Percentiles rank a stretch among this genome's conserved stretches.
phyloP scores from a whole-genome alignment of 2,113 vertebrate species.

The Recurvirostra avosetta region DNA sequence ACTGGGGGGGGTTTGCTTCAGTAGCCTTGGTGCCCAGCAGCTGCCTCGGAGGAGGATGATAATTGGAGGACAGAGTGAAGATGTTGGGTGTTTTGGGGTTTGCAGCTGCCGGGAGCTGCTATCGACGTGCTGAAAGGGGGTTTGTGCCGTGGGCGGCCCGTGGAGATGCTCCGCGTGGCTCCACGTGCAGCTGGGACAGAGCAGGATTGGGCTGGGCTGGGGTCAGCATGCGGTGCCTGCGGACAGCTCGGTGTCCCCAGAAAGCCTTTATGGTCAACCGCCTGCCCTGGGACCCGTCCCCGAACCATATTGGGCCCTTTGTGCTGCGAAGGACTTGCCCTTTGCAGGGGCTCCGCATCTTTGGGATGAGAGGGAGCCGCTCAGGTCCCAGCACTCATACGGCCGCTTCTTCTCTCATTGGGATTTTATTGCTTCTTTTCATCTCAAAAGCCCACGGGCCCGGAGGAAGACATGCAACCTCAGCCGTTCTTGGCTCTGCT shows the following conservation, averaged over 20 bases:
- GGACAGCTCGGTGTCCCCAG: background rate
- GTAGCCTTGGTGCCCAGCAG: background rate
- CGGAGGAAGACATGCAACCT: rapidly evolving
- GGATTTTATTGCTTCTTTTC: background rate
- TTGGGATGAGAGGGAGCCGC: background rate
- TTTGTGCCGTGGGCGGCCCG: background rate
- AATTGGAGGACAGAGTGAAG: background rate
- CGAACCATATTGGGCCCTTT: background rate
- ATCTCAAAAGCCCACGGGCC: background rate
- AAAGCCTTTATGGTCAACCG: background rate
- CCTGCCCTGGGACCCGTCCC: rapidly evolving
- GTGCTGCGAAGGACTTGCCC: rapidly evolving
- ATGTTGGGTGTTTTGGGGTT: background rate
- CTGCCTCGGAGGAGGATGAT: background rate
- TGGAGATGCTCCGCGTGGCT: background rate
- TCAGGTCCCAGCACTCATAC: rapidly evolving
- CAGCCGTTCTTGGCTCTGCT: background rate
- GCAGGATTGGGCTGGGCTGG: background rate
- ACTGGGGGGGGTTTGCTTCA: rapidly evolving
- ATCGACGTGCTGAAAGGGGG: rapidly evolving
- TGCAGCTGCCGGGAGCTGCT: background rate
- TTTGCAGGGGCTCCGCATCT: background rate
- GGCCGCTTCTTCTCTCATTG: rapidly evolving
- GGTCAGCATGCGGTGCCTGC: rapidly evolving
- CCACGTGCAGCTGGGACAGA: rapidly evolving